A percentile compares a stretch with the other conserved stretches of the same genome.
Conservation (phyloP, 2,888 invertebrate species). For the Deroplatys truncata region DNA sequence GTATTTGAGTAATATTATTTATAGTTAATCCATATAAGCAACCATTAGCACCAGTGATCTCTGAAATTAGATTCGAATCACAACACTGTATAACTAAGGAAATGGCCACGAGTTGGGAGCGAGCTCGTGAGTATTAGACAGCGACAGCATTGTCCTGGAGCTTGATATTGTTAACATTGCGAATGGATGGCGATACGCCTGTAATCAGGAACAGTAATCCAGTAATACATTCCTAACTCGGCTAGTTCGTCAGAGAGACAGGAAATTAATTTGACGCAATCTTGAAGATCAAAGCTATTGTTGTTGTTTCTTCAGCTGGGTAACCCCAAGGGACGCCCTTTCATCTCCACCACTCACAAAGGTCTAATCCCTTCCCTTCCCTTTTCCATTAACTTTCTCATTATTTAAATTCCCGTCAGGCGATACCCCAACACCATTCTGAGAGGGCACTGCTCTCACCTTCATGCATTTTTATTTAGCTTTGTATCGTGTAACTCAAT, state of each 20-base stretch:
- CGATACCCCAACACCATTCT: not conserved
- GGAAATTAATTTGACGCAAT: not conserved
- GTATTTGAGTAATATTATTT: no score
- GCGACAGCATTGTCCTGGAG: no score
- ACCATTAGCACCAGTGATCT: no score
- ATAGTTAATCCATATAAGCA: no score
- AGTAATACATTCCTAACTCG: not conserved
- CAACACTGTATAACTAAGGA: no score
- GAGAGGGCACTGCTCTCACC: not conserved
- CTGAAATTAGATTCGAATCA: no score
- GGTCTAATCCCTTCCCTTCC: not conserved
- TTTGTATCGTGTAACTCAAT: not conserved
- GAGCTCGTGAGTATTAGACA: no score
- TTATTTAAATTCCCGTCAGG: slow-evolving; percentile 8
- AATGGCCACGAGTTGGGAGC: no score
- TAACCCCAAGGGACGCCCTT: not conserved
- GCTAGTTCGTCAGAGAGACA: not conserved
- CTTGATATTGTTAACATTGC: no score
- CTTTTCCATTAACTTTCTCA: slow-evolving; percentile 1
- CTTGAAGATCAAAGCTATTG: not conserved
- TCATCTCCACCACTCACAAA: not conserved
- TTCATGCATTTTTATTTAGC: not conserved
- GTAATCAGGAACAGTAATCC: not conserved
- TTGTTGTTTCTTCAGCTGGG: not conserved
- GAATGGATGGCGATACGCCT: not conserved